These are phyloP conservation scores for Empidonax traillii DNA, from an alignment of 2,113 vertebrate species.

Conservation along the genomic window DNA sequence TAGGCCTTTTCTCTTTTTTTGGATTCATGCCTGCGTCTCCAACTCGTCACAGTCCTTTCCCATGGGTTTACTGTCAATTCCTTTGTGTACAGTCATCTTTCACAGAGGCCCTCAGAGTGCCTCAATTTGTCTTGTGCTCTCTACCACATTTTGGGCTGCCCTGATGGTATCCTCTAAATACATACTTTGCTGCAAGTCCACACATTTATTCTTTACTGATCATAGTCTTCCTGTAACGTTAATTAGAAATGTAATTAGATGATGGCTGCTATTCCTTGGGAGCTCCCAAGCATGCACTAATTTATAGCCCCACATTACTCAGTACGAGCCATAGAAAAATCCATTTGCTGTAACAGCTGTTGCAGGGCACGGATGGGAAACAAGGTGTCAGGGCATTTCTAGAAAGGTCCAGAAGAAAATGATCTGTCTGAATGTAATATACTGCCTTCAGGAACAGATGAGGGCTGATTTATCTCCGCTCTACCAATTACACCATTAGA, in stretches of 20 bases:
- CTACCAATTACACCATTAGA: background rate
- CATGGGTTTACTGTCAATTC: background rate
- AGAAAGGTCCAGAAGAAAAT: slow-evolving; percentile 54
- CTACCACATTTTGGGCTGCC: background rate
- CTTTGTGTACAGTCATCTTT: slow-evolving; percentile 4
- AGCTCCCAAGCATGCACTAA: slow-evolving; percentile 47
- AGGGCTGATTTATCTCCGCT: background rate
- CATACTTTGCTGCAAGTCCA: slow-evolving; percentile 17
- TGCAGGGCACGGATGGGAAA: background rate
- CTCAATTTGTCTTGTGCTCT: background rate
- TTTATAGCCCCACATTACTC: slow-evolving; percentile 45
- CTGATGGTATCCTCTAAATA: background rate
- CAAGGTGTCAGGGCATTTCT: slow-evolving; percentile 15
- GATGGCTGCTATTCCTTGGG: slow-evolving; percentile 26
- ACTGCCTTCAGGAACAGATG: slow-evolving; percentile 18
- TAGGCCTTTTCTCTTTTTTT: background rate
- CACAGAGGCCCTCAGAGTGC: background rate
- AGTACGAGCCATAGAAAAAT: background rate
- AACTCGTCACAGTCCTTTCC: background rate
- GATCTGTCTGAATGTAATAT: background rate
- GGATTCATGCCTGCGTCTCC: slow-evolving; percentile 24
- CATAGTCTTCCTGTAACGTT: slow-evolving; percentile 28
- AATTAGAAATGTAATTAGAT: slow-evolving; percentile 59
- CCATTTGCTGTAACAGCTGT: slow-evolving; percentile 55
- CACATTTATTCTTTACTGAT: background rate